phyloP scores from a whole-genome alignment of 2,113 vertebrate species.

The Nesogale talazaci region DNA sequence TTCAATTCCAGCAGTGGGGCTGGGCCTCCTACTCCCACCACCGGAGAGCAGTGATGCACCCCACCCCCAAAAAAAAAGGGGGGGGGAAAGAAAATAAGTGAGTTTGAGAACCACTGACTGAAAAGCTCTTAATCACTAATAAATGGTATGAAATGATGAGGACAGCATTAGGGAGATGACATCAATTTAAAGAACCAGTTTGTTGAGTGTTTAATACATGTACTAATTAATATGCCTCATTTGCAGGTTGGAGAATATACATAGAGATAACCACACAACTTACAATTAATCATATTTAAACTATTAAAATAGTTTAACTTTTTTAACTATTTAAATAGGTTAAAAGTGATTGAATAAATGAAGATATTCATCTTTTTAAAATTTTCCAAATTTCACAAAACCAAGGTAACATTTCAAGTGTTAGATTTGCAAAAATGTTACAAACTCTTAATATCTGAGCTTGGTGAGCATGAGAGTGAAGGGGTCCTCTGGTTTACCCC shows the following conservation, averaged over 20 bases:
- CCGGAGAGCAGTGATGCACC: no score
- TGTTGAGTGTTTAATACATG: background rate
- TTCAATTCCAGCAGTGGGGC: no score
- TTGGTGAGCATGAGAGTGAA: background rate
- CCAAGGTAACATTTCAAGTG: background rate
- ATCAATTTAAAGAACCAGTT: background rate
- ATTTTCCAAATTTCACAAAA: background rate
- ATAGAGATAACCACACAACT: background rate
- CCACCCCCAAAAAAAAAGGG: no score
- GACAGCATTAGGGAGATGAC: constrained; percentile 34
- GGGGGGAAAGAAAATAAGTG: no score
- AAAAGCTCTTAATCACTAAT: background rate
- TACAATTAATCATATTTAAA: constrained; percentile 41
- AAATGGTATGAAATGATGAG: constrained; percentile 10
- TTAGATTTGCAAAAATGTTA: background rate
- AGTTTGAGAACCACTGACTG: background rate
- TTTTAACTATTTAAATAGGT: background rate
- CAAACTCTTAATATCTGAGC: background rate
- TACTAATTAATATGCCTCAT: background rate
- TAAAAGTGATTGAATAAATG: background rate
- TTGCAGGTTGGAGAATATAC: background rate
- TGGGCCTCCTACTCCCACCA: no score
- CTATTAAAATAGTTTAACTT: no score
- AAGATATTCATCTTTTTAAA: constrained; percentile 1
- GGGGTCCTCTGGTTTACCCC: background rate